Evolutionary conservation across 2,113 vertebrate species (phyloP).

Genomic region (Xiphophorus hellerii): DNA sequence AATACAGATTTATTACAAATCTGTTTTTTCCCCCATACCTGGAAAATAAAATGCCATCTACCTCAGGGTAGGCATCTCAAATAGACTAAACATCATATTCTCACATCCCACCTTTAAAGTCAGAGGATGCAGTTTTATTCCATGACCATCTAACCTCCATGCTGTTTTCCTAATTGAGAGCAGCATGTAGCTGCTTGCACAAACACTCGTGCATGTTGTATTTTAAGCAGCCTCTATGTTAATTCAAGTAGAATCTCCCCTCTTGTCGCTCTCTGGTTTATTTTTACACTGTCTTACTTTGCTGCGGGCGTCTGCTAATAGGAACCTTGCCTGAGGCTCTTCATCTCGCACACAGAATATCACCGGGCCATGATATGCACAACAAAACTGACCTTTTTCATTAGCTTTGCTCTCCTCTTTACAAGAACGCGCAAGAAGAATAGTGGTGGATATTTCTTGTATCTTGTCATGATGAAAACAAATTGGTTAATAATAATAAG

Average conservation of each 20-base stretch:
- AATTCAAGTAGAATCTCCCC: conserved; percentile 32
- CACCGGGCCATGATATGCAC: conserved; percentile 28
- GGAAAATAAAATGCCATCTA: conserved; percentile 12
- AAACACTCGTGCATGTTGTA: conserved; percentile 29
- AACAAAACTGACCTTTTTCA: conserved; percentile 41
- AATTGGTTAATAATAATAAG: conserved; percentile 22
- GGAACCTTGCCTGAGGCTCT: conserved; percentile 64
- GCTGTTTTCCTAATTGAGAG: conserved; percentile 46
- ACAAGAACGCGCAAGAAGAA: neutral
- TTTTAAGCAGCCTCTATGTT: conserved; percentile 41
- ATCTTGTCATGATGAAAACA: conserved; percentile 16
- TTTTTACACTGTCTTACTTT: conserved; percentile 44
- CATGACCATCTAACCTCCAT: conserved; percentile 31
- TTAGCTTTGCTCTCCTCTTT: conserved; percentile 23
- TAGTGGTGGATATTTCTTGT: neutral
- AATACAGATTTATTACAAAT: neutral
- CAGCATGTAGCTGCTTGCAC: conserved; percentile 22
- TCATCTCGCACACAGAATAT: conserved; percentile 45
- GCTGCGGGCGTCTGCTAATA: conserved; percentile 69
- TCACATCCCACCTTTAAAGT: conserved; percentile 23
- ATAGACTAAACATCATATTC: conserved; percentile 31
- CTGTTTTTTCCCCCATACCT: neutral
- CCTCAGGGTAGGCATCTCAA: conserved; percentile 8
- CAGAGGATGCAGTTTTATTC: conserved; percentile 14
- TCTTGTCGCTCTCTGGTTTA: conserved; percentile 46